These are phyloP conservation scores for Chinchilla lanigera DNA, from an alignment of 2,113 vertebrate genomes.

Conservation along the genomic window DNA sequence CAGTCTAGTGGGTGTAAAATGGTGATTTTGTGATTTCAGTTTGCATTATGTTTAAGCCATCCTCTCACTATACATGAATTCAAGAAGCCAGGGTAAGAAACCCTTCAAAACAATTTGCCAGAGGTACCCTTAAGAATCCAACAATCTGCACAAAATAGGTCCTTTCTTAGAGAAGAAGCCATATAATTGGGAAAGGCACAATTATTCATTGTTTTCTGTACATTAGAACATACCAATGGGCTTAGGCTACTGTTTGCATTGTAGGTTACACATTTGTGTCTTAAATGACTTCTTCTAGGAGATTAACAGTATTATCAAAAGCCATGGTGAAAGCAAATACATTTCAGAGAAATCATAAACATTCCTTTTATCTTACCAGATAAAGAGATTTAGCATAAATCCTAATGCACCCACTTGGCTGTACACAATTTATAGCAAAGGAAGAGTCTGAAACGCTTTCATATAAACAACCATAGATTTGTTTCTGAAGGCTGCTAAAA, in stretches of 20 bases:
- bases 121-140: background rate
- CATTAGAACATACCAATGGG: conserved; percentile 61
- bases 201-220: conserved; percentile 33
- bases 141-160: background rate
- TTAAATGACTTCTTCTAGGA: conserved; percentile 68
- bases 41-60: conserved; percentile 39
- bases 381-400: conserved; percentile 81
- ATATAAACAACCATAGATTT: conserved; percentile 85
- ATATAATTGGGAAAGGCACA: background rate
- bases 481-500: conserved; percentile 80
- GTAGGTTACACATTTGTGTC: conserved; percentile 59
- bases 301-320: conserved; percentile 69
- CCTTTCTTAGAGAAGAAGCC: background rate
- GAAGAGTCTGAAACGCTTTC: conserved; percentile 85
- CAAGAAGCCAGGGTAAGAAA: conserved; percentile 20
- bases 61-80: conserved; percentile 17
- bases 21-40: background rate
- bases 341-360: conserved; percentile 82
- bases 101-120: background rate
- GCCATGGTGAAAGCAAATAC: conserved; percentile 71
- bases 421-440: conserved; percentile 81
- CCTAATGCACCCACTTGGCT: conserved; percentile 74
- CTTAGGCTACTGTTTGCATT: conserved; percentile 70
- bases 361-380: conserved; percentile 82
- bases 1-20: background rate